A percentile compares a stretch with the other conserved stretches of the same genome.
These are phyloP conservation scores for Nesoenas mayeri DNA, from an alignment of 2,113 vertebrate genomes.

Conservation along the genomic window DNA sequence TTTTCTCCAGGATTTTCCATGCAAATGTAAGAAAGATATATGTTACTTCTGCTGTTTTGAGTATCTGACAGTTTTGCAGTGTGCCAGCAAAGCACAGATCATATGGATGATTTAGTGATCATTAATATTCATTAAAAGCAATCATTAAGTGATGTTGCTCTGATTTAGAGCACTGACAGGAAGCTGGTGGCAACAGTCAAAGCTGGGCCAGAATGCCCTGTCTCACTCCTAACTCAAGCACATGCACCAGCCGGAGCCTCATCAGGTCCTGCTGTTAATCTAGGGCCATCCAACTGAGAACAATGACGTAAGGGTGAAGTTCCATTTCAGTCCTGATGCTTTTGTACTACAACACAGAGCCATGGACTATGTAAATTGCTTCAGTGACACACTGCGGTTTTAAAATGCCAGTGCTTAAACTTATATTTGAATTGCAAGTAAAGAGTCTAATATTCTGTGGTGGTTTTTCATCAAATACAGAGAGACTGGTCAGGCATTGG, in stretches of 20 bases:
- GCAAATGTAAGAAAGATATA: background rate
- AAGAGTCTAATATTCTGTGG: background rate
- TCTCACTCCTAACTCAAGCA: background rate
- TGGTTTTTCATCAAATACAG: background rate
- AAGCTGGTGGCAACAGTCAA: background rate
- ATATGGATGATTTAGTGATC: background rate
- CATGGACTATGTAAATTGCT: background rate
- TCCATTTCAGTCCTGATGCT: background rate
- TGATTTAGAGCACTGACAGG: background rate
- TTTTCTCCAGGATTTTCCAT: background rate
- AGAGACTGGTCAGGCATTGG: no score
- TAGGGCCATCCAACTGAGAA: background rate
- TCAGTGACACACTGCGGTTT: background rate
- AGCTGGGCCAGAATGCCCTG: background rate
- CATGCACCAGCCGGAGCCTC: accelerated
- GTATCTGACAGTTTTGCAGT: background rate
- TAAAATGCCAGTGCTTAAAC: background rate
- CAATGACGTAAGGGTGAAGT: background rate
- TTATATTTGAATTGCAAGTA: background rate
- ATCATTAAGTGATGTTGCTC: background rate
- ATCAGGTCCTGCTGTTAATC: background rate
- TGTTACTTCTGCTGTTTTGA: background rate
- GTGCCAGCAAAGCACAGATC: background rate
- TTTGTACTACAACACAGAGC: background rate
- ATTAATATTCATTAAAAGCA: constrained; percentile 34